Evolutionary conservation across 2,797 vertebrate species (phyloP).

Genomic region (Myioborus melanocephalus): DNA sequence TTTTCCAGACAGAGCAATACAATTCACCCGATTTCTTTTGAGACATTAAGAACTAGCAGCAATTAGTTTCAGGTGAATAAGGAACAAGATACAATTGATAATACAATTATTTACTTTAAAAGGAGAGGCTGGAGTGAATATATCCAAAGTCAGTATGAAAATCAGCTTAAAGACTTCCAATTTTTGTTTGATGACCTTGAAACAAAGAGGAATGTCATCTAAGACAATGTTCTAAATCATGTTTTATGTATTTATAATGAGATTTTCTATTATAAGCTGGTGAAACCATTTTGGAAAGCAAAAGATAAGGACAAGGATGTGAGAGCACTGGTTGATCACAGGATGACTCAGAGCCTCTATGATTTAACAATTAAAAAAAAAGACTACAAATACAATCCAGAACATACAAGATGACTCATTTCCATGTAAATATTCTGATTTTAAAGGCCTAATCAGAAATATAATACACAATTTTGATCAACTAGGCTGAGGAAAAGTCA

Average conservation of each 20-base stretch:
- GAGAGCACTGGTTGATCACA: neutral
- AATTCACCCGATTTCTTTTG: neutral
- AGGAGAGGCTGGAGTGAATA: neutral
- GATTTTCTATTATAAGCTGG: neutral
- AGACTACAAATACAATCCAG: neutral
- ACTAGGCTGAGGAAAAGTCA: neutral
- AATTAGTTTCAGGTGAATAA: neutral
- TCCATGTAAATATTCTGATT: neutral
- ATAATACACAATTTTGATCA: neutral
- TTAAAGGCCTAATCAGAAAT: neutral
- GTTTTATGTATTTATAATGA: neutral
- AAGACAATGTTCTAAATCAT: neutral
- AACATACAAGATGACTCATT: neutral
- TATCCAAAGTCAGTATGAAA: neutral
- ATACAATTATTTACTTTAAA: neutral
- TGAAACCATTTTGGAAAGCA: neutral
- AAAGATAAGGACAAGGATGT: neutral
- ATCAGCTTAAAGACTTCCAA: neutral
- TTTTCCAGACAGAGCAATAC: neutral
- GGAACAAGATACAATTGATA: neutral
- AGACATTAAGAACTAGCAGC: neutral
- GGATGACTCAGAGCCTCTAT: neutral
- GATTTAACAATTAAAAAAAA: neutral
- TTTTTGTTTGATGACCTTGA: neutral
- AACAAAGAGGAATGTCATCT: neutral